Evolutionary conservation across 2,888 invertebrate genomes (phyloP), one percentile per base, ranked within the genome.

Genomic region (Panopea generosa): DNA sequence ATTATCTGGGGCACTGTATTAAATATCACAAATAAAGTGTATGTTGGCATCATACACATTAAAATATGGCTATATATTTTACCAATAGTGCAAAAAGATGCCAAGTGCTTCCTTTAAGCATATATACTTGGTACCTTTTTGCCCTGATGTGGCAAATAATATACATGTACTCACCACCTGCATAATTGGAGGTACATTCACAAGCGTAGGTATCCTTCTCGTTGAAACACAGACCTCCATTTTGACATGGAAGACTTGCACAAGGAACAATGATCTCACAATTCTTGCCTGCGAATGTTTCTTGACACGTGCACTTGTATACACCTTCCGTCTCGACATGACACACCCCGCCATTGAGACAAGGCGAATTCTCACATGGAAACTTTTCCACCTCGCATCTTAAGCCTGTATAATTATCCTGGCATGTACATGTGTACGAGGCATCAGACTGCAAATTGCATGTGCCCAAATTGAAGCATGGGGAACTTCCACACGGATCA

Each of bases 281-380:
- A 20, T 68, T 50, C 2, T 70, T 77, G 0, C 86, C 87, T 6
- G 70, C 77, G 68, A 63, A 85, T 16, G 74, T 76, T 2, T 53
- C 43, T 18, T 65, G 26, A 71, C 87, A 87, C 16, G 43, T 52
- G 61, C 87, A 87, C 26, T 43, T 40, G 55, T 73, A 77, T 2
- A 26, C 45, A 7, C 80, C 80, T 18, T 62, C 55, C 11, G 26
- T 60, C 16, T 38, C 16, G 29, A 45, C 45, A 2, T 77, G 26
- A 57, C 87, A 87, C 2, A 68, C 69, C 7, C 86, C 88, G 14
- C 67, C 70, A 77, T 90, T 90, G 26, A 77, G 73, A 73, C 91
- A 91, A 2, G 89, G 90, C 14, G 80, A 70, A 33, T 86, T 66
- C 18, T 55, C 50, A 75, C 91, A 91, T 2, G 88, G 86, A 68